Base-by-base conservation (phyloP, 2,797 vertebrate genomes). In the Lithobates pipiens region DNA sequence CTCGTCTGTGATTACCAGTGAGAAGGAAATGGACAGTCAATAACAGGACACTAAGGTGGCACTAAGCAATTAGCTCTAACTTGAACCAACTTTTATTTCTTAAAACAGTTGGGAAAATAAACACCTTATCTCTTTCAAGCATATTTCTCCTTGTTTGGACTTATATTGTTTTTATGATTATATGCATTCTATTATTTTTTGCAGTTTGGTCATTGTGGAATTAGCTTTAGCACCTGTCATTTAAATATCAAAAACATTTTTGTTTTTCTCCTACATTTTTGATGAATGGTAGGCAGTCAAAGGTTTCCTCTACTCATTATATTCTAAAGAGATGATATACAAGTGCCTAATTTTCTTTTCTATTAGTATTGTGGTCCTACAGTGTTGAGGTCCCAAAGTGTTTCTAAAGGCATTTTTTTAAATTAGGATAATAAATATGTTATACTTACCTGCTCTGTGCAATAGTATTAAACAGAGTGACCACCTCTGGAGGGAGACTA, bases 31-130 rank as follows among this genome's bases (percentile, higher is more conserved):
- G 27, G 80, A 73, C 70, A 44, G 54, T 32, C 23, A 54, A 73
- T 82, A 82, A 63, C 54, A 42, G 80, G 80, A 82, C 32, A 32
- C 32, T 3, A 32, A 32, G 50, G 70, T 82, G 54, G 69, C 80
- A 63, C 80, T 82, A 82, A 82, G 80, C 80, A 82, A 82, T 82
- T 82, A 82, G 25, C 70, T 61, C 73, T 63, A 82, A 82, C 70
- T 71, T 73, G 80, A 71, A 82, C 70, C 54, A 82, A 82, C 50
- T 82, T 73, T 73, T 82, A 82, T 82, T 73, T 71, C 15, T 61
- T 73, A 39, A 82, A 82, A 82, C 80, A 42, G 50, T 61, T 10
- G 80, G 70, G 70, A 82, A 57, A 63, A 82, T 74, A 36, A 74
- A 82, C 72, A 82, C 72, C 80, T 82, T 82, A 82, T 82, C 80